Evolutionary conservation across 2,797 vertebrate genomes (phyloP).

Genomic region (Otolemur crassicaudatus): DNA sequence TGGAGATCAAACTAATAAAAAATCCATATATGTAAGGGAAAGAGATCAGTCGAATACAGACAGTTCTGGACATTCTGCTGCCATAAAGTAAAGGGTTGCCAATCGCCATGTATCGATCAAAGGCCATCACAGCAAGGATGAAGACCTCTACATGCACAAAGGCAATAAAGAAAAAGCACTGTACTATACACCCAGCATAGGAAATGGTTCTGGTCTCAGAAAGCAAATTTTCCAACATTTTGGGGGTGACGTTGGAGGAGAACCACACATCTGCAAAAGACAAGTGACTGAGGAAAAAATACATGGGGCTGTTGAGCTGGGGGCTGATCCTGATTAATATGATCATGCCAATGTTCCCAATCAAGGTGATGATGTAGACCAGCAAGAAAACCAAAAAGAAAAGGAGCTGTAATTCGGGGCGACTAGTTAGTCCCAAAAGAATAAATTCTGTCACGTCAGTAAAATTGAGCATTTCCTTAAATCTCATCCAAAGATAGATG

Average conservation of each 20-base stretch:
- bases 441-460: conserved; percentile 44
- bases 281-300: conserved; percentile 68
- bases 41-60: not conserved
- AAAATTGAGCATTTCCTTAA: conserved; percentile 49
- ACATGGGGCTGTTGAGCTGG: conserved; percentile 71
- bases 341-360: conserved; percentile 54
- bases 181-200: not conserved
- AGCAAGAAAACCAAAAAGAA: conserved; percentile 27
- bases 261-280: conserved; percentile 67
- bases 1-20: not conserved
- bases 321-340: conserved; percentile 41
- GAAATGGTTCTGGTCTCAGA: conserved; percentile 26
- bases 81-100: not conserved
- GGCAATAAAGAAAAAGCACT: conserved; percentile 46
- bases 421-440: conserved; percentile 47
- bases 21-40: conserved; percentile 12
- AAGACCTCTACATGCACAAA: conserved; percentile 28
- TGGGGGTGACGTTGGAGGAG: conserved; percentile 63
- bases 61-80: conserved; percentile 10
- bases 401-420: not conserved
- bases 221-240: conserved; percentile 37
- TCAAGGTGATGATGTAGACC: not conserved
- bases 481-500: not conserved
- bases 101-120: conserved; percentile 25
- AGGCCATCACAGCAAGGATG: conserved; percentile 44